A percentile compares a stretch with the other conserved stretches of the same genome.
Evolutionary conservation across 2,113 vertebrate genomes (phyloP).

Genomic region (Macquaria australasica): DNA sequence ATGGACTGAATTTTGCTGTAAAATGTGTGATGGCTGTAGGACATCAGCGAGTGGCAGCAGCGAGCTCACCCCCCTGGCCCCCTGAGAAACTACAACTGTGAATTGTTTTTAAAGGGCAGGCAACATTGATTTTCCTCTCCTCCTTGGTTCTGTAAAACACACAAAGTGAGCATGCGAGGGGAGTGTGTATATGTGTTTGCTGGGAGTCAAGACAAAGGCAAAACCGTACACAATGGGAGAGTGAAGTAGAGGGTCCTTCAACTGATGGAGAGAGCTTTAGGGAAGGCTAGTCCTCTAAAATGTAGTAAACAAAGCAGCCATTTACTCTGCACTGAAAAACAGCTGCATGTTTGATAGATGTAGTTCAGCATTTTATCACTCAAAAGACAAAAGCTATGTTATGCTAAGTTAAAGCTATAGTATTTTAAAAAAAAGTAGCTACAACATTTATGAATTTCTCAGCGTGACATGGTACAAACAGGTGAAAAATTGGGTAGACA

Average conservation of each 20-base stretch:
- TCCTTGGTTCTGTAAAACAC: conserved; percentile 49
- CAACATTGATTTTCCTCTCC: conserved; percentile 66
- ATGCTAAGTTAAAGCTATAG: no score
- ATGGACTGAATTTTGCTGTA: conserved; percentile 13
- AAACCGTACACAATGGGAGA: conserved; percentile 17
- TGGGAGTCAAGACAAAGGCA: conserved; percentile 24
- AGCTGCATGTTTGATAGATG: neutral
- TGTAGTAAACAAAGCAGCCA: neutral
- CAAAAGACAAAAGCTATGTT: neutral
- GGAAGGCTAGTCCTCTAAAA: neutral
- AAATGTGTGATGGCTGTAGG: conserved; percentile 30
- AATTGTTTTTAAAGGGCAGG: conserved; percentile 70
- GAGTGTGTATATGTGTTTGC: conserved; percentile 25
- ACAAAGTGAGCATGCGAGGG: conserved; percentile 18
- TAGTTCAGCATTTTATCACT: neutral
- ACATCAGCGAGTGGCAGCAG: conserved; percentile 47
- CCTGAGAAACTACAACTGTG: conserved; percentile 46
- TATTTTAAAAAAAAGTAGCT: neutral
- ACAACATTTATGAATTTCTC: neutral
- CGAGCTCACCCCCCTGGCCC: conserved; percentile 8
- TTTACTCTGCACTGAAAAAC: neutral
- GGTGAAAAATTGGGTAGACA: neutral
- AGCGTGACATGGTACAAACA: neutral
- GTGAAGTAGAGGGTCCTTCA: neutral
- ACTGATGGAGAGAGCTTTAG: neutral